Evolutionary conservation across 1,140 invertebrate species (phyloP).

Genomic region (Tribolium castaneum): DNA sequence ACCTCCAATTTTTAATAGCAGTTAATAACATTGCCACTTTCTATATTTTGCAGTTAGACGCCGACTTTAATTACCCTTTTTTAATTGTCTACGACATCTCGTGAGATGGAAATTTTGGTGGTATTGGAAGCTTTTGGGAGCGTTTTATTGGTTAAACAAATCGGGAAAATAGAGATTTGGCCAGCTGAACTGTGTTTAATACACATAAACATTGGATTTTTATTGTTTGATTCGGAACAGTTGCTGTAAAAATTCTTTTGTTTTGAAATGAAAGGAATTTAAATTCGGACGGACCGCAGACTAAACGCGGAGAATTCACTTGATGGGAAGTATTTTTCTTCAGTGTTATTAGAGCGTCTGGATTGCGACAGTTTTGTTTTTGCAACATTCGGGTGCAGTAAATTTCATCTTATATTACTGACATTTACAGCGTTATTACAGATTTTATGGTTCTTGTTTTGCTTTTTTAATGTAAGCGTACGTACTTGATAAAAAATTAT

Average conservation of each 20-base stretch:
- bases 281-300: neutral
- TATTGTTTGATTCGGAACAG: neutral
- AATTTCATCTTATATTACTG: neutral
- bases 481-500: no score
- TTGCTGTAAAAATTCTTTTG: neutral
- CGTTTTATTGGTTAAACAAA: neutral
- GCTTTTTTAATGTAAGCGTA: neutral
- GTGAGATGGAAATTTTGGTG: neutral
- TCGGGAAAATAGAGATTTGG: neutral
- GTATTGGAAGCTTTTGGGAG: no score
- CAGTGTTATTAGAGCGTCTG: neutral
- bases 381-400: neutral
- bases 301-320: neutral
- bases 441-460: neutral
- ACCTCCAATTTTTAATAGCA: constrained; percentile 13
- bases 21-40: constrained; percentile 40
- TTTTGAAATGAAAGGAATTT: neutral
- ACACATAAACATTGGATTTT: neutral
- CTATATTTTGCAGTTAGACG: constrained; percentile 28
- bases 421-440: neutral
- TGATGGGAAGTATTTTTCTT: neutral
- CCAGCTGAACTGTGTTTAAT: neutral
- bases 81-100: neutral
- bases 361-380: neutral
- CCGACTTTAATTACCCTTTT: neutral